A percentile compares a stretch with the other conserved stretches of the same genome.
Conservation (phyloP, 2,113 vertebrate genomes). For the Rana temporaria region DNA sequence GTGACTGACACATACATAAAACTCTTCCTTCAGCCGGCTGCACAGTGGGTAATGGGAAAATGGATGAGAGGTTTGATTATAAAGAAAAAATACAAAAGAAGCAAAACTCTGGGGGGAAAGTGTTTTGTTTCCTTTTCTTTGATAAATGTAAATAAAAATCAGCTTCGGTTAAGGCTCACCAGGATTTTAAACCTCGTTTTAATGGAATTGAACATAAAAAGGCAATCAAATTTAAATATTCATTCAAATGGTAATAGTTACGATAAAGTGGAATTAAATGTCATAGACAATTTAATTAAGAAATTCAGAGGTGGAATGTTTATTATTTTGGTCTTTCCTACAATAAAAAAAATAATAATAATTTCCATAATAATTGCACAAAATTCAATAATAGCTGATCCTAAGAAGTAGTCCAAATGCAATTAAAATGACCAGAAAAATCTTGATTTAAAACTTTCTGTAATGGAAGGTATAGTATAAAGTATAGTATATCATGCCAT, state of each 20-base stretch:
- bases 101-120: background rate
- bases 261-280: constrained; percentile 38
- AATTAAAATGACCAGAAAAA: too few relatives aligned
- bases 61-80: constrained; percentile 2
- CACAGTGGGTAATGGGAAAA: constrained; percentile 26
- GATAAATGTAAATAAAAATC: constrained; percentile 43
- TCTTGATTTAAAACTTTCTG: too few relatives aligned
- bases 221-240: constrained; percentile 49
- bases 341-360: constrained; percentile 9
- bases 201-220: constrained; percentile 27
- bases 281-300: constrained; percentile 31
- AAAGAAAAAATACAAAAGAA: constrained; percentile 6
- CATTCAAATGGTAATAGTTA: constrained; percentile 42
- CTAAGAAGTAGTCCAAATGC: too few relatives aligned
- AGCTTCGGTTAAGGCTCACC: constrained; percentile 23
- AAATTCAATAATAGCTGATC: background rate
- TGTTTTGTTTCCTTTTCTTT: constrained; percentile 3
- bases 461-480: too few relatives aligned
- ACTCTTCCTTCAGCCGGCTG: background rate
- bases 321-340: constrained; percentile 25
- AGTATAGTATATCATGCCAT: too few relatives aligned
- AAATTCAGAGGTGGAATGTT: constrained; percentile 17
- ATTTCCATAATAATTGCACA: constrained; percentile 13
- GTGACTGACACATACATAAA: background rate
- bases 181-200: constrained; percentile 21